phyloP scores from a whole-genome alignment of 2,888 invertebrate genomes.

The Volucella inflata region DNA sequence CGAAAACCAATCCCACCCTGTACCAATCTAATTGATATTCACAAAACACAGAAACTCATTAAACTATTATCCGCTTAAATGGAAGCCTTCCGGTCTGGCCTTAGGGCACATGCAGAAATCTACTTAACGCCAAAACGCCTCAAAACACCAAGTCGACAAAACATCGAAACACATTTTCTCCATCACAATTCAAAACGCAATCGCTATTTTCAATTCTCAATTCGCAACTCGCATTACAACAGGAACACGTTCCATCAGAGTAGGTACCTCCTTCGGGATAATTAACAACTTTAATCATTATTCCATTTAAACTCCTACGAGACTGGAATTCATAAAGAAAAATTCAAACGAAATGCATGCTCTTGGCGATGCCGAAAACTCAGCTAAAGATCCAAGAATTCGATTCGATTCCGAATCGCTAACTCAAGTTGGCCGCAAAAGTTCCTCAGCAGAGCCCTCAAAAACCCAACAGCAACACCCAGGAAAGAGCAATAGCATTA shows the following conservation, averaged over 20 bases:
- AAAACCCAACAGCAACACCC: neutral
- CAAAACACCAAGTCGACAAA: conserved; percentile 26
- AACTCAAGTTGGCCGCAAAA: conserved; percentile 66
- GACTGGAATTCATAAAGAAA: conserved; percentile 66
- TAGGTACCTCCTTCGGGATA: conserved; percentile 72
- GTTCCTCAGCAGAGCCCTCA: conserved; percentile 41
- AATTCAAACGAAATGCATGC: conserved; percentile 35
- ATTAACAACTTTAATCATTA: conserved; percentile 76
- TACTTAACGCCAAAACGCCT: conserved; percentile 36
- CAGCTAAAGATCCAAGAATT: conserved; percentile 44
- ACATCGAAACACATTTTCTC: conserved; percentile 54
- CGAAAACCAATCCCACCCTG: neutral
- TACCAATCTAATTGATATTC: conserved; percentile 69
- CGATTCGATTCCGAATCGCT: conserved; percentile 66
- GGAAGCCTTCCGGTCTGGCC: conserved; percentile 66
- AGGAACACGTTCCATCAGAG: conserved; percentile 64
- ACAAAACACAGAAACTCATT: conserved; percentile 71
- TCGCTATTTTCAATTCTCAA: too few species aligned
- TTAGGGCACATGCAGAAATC: conserved; percentile 56
- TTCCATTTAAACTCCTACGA: conserved; percentile 74
- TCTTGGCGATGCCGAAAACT: conserved; percentile 43
- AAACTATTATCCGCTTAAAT: conserved; percentile 73
- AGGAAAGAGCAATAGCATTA: conserved; percentile 26
- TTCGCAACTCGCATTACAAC: too few species aligned
- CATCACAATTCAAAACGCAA: conserved; percentile 32